Conservation (phyloP, 1,140 invertebrate species). For the Drosophila chauvacae region DNA sequence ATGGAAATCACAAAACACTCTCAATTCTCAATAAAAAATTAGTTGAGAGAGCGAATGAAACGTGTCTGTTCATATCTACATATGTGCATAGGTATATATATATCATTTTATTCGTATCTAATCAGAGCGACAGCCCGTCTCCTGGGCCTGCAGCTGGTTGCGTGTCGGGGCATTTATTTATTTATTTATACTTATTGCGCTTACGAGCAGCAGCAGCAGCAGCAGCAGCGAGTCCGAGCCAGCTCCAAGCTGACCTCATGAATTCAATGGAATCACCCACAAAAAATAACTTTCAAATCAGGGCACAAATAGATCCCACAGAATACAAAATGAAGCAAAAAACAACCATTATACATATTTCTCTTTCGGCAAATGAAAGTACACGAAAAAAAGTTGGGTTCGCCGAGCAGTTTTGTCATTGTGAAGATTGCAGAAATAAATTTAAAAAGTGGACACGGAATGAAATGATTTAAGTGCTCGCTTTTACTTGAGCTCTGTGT, state of each 20-base stretch:
- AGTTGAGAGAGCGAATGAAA: slow-evolving; percentile 34
- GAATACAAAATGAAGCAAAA: slow-evolving; percentile 16
- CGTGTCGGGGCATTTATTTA: slow-evolving; percentile 59
- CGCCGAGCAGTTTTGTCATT: slow-evolving; percentile 56
- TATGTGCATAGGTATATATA: slow-evolving; percentile 28
- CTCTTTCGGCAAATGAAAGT: slow-evolving; percentile 67
- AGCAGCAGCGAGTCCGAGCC: slow-evolving; percentile 40
- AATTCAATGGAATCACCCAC: slow-evolving; percentile 41
- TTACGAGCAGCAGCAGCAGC: slow-evolving; percentile 6
- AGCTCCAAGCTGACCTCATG: slow-evolving; percentile 71
- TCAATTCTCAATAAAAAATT: slow-evolving; percentile 51
- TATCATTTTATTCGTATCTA: slow-evolving; percentile 65
- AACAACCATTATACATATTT: slow-evolving; percentile 3
- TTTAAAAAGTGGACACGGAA: slow-evolving; percentile 44
- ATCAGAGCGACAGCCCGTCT: slow-evolving; percentile 72
- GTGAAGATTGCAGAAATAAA: slow-evolving; percentile 55
- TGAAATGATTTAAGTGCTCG: slow-evolving; percentile 54
- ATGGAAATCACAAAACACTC: slow-evolving; percentile 3
- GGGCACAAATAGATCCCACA: slow-evolving; percentile 23
- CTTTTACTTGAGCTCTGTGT: slow-evolving; percentile 65
- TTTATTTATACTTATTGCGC: slow-evolving; percentile 64
- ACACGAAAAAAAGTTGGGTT: slow-evolving; percentile 24
- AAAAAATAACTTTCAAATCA: slow-evolving; percentile 45
- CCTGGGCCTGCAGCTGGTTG: slow-evolving; percentile 67
- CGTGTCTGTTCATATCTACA: slow-evolving; percentile 16